Conservation (phyloP, 2,888 invertebrate genomes). For the Acleris emargana region DNA sequence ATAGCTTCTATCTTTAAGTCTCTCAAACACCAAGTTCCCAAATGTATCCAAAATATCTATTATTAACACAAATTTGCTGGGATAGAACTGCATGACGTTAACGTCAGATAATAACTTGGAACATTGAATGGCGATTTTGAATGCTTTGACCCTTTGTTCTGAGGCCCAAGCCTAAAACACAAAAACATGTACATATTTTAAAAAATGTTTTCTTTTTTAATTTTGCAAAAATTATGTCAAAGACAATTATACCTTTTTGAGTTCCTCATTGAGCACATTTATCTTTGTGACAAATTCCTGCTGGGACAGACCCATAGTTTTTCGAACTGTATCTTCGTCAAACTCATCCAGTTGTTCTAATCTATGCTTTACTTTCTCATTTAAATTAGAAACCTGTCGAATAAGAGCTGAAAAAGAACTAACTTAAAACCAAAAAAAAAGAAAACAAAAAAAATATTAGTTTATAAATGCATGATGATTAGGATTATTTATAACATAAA, state of each 20-base stretch:
- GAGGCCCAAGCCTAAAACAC: conserved; percentile 92
- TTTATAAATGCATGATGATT: too few species aligned
- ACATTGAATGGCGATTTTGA: conserved; percentile 98
- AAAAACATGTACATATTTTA: too few species aligned
- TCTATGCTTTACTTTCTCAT: conserved; percentile 94
- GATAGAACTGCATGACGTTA: conserved; percentile 96
- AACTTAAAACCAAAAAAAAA: conserved; percentile 71
- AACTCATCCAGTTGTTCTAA: conserved; percentile 97
- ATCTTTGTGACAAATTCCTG: conserved; percentile 95
- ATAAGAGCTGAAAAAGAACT: conserved; percentile 87
- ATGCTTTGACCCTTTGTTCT: conserved; percentile 96
- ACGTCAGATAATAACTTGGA: conserved; percentile 96
- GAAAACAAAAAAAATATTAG: conserved; percentile 1
- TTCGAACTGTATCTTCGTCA: conserved; percentile 94
- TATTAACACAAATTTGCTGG: conserved; percentile 98
- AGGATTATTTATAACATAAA: too few species aligned
- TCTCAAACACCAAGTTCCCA: conserved; percentile 93
- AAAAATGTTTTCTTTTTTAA: too few species aligned
- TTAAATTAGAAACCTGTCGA: conserved; percentile 91
- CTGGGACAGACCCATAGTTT: conserved; percentile 95
- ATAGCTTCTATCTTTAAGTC: conserved; percentile 88
- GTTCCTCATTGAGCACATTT: conserved; percentile 94
- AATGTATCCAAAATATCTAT: conserved; percentile 98
- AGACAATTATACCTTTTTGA: conserved; percentile 83
- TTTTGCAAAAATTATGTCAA: neutral